Conservation (phyloP, 2,888 invertebrate species). For the Drosophila borealis region DNA sequence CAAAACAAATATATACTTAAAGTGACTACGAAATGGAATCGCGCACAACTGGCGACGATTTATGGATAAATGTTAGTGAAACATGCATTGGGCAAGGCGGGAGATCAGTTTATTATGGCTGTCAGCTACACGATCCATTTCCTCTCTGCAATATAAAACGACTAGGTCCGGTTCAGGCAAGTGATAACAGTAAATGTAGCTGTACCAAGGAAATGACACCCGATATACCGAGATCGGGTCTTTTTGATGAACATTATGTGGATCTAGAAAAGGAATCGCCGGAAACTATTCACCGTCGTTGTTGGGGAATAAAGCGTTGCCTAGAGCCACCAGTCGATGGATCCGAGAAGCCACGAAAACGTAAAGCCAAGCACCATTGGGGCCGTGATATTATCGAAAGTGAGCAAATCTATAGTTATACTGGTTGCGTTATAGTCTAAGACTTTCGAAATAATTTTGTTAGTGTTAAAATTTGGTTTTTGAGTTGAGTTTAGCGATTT, state of each 20-base stretch:
- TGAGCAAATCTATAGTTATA: background rate
- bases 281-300: background rate
- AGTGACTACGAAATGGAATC: slow-evolving; percentile 1
- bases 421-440: background rate
- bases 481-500: background rate
- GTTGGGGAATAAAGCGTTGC: background rate
- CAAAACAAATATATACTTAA: background rate
- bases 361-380: slow-evolving; percentile 24
- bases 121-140: background rate
- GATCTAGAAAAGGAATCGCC: background rate
- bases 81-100: background rate
- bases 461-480: background rate
- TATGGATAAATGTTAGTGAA: slow-evolving; percentile 21
- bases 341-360: too few species aligned
- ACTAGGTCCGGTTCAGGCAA: too few species aligned
- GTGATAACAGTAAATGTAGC: accelerated
- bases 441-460: background rate
- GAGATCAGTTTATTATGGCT: background rate
- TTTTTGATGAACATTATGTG: slow-evolving; percentile 23
- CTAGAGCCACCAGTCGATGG: background rate
- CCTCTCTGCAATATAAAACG: background rate
- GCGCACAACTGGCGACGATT: slow-evolving; percentile 14
- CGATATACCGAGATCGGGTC: slow-evolving; percentile 26
- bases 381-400: slow-evolving; percentile 42
- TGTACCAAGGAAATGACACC: accelerated